These are phyloP conservation scores for Nannoperca obscura DNA, from an alignment of 2,797 vertebrate genomes.

Conservation along the genomic window DNA sequence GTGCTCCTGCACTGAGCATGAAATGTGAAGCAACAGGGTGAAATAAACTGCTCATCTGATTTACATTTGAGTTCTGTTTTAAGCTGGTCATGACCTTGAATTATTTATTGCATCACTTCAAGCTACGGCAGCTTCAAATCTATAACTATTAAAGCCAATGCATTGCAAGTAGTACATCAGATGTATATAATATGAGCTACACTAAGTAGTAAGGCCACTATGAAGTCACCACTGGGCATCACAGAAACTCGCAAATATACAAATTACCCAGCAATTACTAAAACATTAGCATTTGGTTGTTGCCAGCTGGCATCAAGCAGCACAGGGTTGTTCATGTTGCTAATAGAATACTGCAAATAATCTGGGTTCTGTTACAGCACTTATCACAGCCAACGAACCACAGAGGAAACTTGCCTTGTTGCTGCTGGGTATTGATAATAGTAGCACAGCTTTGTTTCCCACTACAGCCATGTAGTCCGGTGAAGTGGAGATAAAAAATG, in stretches of 20 bases:
- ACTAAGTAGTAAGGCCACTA: background rate
- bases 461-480: background rate
- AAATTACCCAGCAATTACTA: background rate
- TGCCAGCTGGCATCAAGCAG: background rate
- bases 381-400: background rate
- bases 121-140: constrained; percentile 1
- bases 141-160: background rate
- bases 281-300: background rate
- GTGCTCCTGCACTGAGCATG: constrained; percentile 55
- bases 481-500: background rate
- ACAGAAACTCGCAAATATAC: constrained; percentile 7
- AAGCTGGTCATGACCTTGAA: constrained; percentile 24
- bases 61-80: constrained; percentile 41
- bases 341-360: background rate
- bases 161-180: background rate
- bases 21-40: constrained; percentile 72
- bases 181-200: background rate
- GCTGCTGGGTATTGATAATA: background rate
- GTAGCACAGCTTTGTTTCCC: background rate
- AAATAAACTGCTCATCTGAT: constrained; percentile 71
- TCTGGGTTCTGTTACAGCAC: background rate
- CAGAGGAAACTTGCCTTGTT: background rate
- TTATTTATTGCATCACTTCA: constrained; percentile 25
- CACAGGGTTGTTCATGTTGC: constrained; percentile 1
- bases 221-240: background rate